Evolutionary conservation across 2,797 vertebrate genomes (phyloP).

Genomic region (Triplophysa yarkandensis): DNA sequence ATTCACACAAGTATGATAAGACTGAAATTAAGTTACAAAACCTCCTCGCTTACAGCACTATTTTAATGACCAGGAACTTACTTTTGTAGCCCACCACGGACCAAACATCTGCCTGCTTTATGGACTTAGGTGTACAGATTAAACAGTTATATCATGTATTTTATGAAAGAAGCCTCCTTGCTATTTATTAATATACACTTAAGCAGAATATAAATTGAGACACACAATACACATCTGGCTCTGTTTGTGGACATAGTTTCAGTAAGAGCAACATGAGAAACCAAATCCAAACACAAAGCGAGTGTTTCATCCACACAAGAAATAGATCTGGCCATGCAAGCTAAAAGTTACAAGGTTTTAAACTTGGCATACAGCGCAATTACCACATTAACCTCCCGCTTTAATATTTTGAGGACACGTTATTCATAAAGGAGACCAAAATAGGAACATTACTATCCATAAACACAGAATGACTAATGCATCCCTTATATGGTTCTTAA

Average conservation of each 20-base stretch:
- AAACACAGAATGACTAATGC: constrained; percentile 32
- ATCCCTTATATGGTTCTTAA: constrained; percentile 44
- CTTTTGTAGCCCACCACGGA: constrained; percentile 20
- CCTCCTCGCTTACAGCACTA: neutral
- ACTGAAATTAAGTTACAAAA: constrained; percentile 11
- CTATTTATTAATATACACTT: neutral
- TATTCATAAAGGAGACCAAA: constrained; percentile 38
- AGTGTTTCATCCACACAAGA: constrained; percentile 21
- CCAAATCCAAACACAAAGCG: constrained; percentile 7
- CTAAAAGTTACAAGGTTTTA: constrained; percentile 19
- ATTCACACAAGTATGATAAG: neutral
- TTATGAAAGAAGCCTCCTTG: neutral
- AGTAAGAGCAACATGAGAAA: constrained; percentile 5
- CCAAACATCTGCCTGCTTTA: constrained; percentile 20
- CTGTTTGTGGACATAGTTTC: neutral
- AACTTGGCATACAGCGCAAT: constrained; percentile 24
- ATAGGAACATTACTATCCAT: constrained; percentile 39
- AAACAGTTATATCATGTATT: neutral
- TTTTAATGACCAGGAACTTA: constrained; percentile 30
- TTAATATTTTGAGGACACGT: constrained; percentile 19
- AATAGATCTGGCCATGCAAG: neutral
- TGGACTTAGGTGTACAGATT: constrained; percentile 16
- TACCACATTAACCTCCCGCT: neutral
- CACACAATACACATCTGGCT: neutral
- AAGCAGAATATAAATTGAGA: neutral